Evolutionary conservation across 2,888 invertebrate species (phyloP), one percentile per base, ranked within the genome.

Genomic region (Cheilosia impressa): DNA sequence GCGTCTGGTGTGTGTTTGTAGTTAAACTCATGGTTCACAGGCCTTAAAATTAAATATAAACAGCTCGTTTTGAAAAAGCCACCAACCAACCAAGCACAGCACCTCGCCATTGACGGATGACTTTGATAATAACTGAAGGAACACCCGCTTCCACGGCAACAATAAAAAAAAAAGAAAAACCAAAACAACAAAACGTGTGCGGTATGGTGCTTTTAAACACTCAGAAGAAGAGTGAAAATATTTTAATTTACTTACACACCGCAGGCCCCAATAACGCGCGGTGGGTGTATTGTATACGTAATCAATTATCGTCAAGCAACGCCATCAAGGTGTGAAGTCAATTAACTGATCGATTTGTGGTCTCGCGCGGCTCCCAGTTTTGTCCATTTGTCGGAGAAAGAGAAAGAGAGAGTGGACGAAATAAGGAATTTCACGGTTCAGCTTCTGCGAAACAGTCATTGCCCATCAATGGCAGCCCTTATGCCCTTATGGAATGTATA

Each of bases 21-120:
- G 53, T 68, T 47, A 45, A 69, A 53, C 4, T 24, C 19, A 53
- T n/a, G 47, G 71, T 78, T 65, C 78, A 71, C 63, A 71, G 63
- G 47, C 69, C 31, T 47, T 41, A 15, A 78, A 71, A 47, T 69
- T 57, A 47, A 69, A 62, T 55, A 78, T 31, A 68, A 77, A 69
- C 38, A 55, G 19, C 34, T 60, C 41, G 19, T 60, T 53, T 15
- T 6, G 13, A 62, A 38, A 43, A 71, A 78, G 27, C 13, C 19
- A 60, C 52, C 50, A 10, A 38, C 17, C 47, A 38, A 55, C 41
- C 45, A 63, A 24, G 7, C 50, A 5, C 53, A 34, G 34, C 10
- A 34, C 45, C 9, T 5, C 27, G 45, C 38, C 31, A 27, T 31
- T 62, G 50, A 55, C 47, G 50, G 57, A 65, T 58, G 57, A 78